phyloP scores from a whole-genome alignment of 2,797 vertebrate species.

The Pagetopsis macropterus region DNA sequence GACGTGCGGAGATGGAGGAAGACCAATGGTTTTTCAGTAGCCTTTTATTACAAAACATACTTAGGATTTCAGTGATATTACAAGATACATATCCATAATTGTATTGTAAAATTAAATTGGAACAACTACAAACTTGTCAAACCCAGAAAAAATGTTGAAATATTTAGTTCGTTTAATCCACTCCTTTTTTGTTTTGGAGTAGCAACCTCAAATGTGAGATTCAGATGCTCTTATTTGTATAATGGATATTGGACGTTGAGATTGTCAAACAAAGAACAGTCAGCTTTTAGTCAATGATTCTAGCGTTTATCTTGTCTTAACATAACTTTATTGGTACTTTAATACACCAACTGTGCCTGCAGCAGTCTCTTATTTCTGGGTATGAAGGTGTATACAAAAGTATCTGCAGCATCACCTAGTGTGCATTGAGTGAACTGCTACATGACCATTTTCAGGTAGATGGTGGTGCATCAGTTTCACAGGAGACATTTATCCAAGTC shows the following conservation, averaged over 20 bases:
- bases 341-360: neutral
- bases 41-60: neutral
- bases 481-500: neutral
- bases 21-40: neutral
- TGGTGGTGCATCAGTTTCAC: neutral
- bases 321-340: neutral
- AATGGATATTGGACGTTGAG: no score
- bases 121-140: neutral
- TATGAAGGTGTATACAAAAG: neutral
- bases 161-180: neutral
- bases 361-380: neutral
- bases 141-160: neutral
- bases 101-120: neutral
- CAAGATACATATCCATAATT: neutral
- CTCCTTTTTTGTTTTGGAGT: no score
- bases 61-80: neutral
- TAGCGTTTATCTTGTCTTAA: neutral
- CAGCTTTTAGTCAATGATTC: neutral
- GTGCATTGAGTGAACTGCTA: neutral
- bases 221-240: no score
- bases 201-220: no score
- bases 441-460: neutral
- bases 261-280: neutral
- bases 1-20: neutral
- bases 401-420: slow-evolving; percentile 30